phyloP scores from a whole-genome alignment of 64 coral and sea anemone genomes.

The Stichodactyla mertensii region DNA sequence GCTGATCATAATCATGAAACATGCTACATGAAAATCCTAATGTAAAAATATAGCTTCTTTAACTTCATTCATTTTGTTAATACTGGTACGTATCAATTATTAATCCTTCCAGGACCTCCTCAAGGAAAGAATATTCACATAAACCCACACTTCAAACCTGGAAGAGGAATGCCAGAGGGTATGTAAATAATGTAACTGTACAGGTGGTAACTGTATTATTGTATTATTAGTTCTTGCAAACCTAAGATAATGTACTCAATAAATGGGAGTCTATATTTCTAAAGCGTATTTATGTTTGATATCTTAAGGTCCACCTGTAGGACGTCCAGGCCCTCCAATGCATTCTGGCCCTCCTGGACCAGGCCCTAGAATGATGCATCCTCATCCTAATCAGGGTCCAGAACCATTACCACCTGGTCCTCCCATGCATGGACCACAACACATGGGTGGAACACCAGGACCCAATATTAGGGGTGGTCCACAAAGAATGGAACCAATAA shows the following conservation, averaged over 20 bases:
- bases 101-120: conserved; percentile 17
- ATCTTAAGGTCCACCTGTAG: conserved; percentile 23
- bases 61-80: too few relatives aligned
- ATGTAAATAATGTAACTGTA: background rate
- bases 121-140: conserved; percentile 70
- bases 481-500: conserved; percentile 37
- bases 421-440: conserved; percentile 47
- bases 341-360: background rate
- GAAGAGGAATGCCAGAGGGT: conserved; percentile 69
- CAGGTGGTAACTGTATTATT: too few relatives aligned
- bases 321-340: conserved; percentile 21
- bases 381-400: conserved; percentile 7
- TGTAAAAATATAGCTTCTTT: too few relatives aligned
- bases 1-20: too few relatives aligned
- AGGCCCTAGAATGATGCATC: conserved; percentile 19
- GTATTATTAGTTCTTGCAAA: too few relatives aligned
- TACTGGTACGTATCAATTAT: background rate
- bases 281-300: background rate
- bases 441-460: background rate
- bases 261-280: background rate
- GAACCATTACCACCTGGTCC: conserved; percentile 17
- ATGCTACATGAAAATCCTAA: too few relatives aligned
- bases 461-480: conserved; percentile 2
- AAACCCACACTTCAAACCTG: conserved; percentile 71
- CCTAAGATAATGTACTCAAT: too few relatives aligned